These are phyloP conservation scores for Synanceia verrucosa DNA, from an alignment of 2,797 vertebrate species.

Conservation along the genomic window DNA sequence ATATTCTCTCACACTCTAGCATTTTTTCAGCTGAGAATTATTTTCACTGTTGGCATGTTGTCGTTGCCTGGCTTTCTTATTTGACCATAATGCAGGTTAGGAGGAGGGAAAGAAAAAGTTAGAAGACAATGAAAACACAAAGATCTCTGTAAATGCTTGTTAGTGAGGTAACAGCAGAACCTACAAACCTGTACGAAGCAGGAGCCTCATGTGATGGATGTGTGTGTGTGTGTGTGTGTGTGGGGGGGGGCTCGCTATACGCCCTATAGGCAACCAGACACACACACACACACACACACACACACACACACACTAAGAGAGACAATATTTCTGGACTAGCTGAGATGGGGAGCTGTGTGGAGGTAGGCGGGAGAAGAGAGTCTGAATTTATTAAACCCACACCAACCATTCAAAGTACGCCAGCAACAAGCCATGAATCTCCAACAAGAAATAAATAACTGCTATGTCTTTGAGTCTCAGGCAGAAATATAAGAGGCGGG, in stretches of 20 bases:
- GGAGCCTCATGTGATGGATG: slow-evolving; percentile 1
- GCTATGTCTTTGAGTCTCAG: slow-evolving; percentile 54
- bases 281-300: slow-evolving; percentile 9
- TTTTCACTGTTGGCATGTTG: background rate
- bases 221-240: slow-evolving; percentile 15
- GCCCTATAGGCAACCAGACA: background rate
- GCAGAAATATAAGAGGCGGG: slow-evolving; percentile 45
- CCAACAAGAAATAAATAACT: slow-evolving; percentile 64
- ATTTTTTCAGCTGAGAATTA: background rate
- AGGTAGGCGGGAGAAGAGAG: slow-evolving; percentile 52
- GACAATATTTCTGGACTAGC: slow-evolving; percentile 1
- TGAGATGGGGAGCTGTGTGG: slow-evolving; percentile 27
- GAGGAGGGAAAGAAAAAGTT: background rate
- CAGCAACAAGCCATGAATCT: slow-evolving; percentile 71
- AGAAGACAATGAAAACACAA: background rate
- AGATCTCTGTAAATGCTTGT: slow-evolving; percentile 7
- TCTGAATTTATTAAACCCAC: slow-evolving; percentile 71
- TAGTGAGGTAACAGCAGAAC: slow-evolving; percentile 11
- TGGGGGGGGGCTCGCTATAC: background rate
- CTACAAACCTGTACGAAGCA: background rate
- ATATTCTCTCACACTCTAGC: background rate
- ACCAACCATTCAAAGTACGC: slow-evolving; percentile 54
- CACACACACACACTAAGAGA: background rate
- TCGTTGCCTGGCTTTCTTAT: background rate
- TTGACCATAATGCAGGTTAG: background rate